These are phyloP conservation scores for Corydoras maculifer DNA, from an alignment of 2,113 vertebrate genomes.

Conservation along the genomic window DNA sequence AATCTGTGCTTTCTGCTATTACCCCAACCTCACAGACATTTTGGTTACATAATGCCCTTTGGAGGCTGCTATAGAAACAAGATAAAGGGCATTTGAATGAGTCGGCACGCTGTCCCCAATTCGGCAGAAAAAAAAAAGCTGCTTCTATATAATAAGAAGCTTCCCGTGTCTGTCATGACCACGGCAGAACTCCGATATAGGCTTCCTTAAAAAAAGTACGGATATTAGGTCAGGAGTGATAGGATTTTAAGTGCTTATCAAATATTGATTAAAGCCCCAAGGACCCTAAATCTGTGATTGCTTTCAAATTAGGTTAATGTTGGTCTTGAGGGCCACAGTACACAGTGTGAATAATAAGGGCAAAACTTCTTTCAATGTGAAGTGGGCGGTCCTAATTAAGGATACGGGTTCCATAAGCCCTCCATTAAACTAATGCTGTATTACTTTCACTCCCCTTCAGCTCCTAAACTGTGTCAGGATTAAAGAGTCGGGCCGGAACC, in stretches of 20 bases:
- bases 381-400: too few relatives aligned
- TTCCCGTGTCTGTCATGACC: slow-evolving; percentile 14
- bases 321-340: slow-evolving; percentile 4
- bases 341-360: neutral
- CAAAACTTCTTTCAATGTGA: too few relatives aligned
- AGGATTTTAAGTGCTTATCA: slow-evolving; percentile 1
- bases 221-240: too few relatives aligned
- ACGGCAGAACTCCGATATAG: slow-evolving; percentile 33
- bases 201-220: too few relatives aligned
- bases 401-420: too few relatives aligned
- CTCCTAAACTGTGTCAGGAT: too few relatives aligned
- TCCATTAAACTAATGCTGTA: too few relatives aligned
- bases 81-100: slow-evolving; percentile 42
- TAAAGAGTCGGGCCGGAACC: too few relatives aligned
- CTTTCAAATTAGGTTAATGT: slow-evolving; percentile 16
- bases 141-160: slow-evolving; percentile 43
- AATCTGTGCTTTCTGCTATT: too few relatives aligned
- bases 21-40: too few relatives aligned
- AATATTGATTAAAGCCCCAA: slow-evolving; percentile 11
- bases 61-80: slow-evolving; percentile 28
- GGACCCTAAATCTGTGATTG: neutral
- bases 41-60: slow-evolving; percentile 15
- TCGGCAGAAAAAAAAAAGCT: slow-evolving; percentile 39
- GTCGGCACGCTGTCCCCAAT: slow-evolving; percentile 26
- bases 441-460: too few relatives aligned